Percentiles rank a stretch among this genome's conserved stretches.
phyloP scores from a whole-genome alignment of 2,113 vertebrate genomes.

The Mus pahari region DNA sequence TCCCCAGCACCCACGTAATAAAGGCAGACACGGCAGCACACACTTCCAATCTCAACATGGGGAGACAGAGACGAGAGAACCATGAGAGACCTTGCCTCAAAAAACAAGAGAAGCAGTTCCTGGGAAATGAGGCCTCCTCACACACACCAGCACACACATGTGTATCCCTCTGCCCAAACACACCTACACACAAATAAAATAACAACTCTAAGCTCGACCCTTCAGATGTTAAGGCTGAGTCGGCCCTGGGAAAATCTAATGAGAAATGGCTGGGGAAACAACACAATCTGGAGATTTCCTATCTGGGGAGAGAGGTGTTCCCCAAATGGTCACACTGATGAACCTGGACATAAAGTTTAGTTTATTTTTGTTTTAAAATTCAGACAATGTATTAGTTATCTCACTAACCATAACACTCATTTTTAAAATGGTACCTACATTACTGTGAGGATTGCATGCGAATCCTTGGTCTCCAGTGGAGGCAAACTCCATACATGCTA shows the following conservation, averaged over 20 bases:
- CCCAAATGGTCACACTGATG: not conserved
- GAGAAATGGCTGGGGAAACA: not conserved
- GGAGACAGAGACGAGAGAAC: no score
- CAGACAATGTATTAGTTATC: not conserved
- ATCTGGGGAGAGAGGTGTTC: not conserved
- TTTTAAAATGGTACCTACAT: not conserved
- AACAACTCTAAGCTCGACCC: not conserved
- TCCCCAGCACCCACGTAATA: not conserved
- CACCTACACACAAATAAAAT: not conserved
- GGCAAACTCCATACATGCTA: not conserved
- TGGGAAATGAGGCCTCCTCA: not conserved
- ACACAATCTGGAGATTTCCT: not conserved
- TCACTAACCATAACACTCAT: not conserved
- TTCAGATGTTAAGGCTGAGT: not conserved
- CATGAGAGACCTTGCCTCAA: not conserved
- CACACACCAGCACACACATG: not conserved
- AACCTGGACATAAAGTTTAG: not conserved
- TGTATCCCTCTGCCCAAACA: not conserved
- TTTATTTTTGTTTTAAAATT: slow-evolving; percentile 57
- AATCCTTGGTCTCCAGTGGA: not conserved
- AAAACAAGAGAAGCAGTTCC: not conserved
- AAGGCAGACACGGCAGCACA: no score
- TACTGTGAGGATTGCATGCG: not conserved
- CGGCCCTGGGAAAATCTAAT: not conserved
- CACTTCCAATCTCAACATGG: not conserved